Conservation (phyloP, 2,113 vertebrate species). For the Nothobranchius furzeri region DNA sequence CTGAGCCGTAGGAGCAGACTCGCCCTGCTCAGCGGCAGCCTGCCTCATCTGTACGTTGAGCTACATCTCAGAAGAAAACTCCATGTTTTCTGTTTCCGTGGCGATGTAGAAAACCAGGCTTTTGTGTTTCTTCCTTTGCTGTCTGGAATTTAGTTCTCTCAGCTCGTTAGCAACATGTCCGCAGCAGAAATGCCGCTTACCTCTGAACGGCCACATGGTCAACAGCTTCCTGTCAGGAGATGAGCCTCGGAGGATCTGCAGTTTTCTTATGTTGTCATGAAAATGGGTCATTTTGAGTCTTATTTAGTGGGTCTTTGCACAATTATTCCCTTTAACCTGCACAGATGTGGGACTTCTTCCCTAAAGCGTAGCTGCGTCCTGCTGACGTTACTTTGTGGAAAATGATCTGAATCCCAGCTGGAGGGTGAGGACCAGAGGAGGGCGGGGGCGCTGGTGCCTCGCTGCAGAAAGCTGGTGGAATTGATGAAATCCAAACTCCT, state of each 20-base stretch:
- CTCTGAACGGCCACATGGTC: constrained; percentile 3
- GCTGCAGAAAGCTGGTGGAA: constrained; percentile 50
- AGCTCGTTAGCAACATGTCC: constrained; percentile 9
- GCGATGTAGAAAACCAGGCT: too few species aligned
- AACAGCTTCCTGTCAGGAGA: constrained; percentile 10
- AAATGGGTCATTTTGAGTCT: too few species aligned
- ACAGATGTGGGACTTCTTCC: not conserved
- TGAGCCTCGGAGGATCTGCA: not conserved
- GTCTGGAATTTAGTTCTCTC: constrained; percentile 10
- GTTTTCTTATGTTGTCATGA: not conserved
- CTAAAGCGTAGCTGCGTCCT: constrained; percentile 5
- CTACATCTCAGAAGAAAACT: too few species aligned
- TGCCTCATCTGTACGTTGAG: too few species aligned
- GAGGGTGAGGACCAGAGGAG: constrained; percentile 14
- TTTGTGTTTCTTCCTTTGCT: not conserved
- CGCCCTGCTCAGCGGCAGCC: too few species aligned
- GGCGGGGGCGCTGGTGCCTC: constrained; percentile 20
- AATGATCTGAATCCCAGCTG: constrained; percentile 54
- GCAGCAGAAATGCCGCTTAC: constrained; percentile 3
- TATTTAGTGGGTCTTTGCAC: not conserved
- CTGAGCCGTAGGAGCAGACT: too few species aligned
- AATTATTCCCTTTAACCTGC: not conserved
- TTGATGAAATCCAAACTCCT: constrained; percentile 73
- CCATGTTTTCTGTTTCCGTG: too few species aligned
- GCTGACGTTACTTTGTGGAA: constrained; percentile 20